Evolutionary conservation across 2,797 vertebrate species (phyloP).

Genomic region (Ctenopoma multispine): DNA sequence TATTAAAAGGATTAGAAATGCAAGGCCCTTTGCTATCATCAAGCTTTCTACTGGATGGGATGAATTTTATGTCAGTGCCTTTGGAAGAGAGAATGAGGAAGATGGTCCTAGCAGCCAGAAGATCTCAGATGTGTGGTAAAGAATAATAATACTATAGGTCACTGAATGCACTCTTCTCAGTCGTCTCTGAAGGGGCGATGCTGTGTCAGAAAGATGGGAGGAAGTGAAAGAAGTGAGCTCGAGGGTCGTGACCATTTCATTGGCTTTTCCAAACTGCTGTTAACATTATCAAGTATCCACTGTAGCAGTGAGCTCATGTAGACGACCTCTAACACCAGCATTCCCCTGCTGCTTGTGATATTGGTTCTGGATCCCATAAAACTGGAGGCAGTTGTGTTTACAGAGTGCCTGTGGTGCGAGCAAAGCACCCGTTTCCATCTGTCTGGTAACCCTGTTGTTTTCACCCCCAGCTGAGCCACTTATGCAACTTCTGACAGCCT

Average conservation of each 20-base stretch:
- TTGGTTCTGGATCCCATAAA: constrained; percentile 49
- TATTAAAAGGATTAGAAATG: no score
- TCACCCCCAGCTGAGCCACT: constrained; percentile 35
- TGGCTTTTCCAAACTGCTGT: constrained; percentile 17
- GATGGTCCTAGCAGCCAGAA: neutral
- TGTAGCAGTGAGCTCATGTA: constrained; percentile 30
- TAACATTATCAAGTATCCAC: constrained; percentile 17
- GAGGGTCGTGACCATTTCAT: constrained; percentile 24
- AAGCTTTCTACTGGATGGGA: neutral
- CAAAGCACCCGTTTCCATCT: constrained; percentile 53
- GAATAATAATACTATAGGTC: constrained; percentile 25
- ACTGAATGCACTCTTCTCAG: constrained; percentile 28
- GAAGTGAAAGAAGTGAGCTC: constrained; percentile 12
- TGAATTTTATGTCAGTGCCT: neutral
- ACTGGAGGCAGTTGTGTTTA: constrained; percentile 51
- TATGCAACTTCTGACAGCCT: constrained; percentile 46
- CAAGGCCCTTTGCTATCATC: neutral
- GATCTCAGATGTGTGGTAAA: constrained; percentile 26
- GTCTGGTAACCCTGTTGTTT: constrained; percentile 58
- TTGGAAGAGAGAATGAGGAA: neutral
- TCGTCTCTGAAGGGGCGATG: constrained; percentile 31
- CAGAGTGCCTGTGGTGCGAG: constrained; percentile 32
- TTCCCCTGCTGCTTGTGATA: constrained; percentile 19
- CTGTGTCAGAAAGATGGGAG: constrained; percentile 19
- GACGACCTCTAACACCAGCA: neutral